These are phyloP conservation scores for Lagodon rhomboides DNA, from an alignment of 2,797 vertebrate species.

Conservation along the genomic window DNA sequence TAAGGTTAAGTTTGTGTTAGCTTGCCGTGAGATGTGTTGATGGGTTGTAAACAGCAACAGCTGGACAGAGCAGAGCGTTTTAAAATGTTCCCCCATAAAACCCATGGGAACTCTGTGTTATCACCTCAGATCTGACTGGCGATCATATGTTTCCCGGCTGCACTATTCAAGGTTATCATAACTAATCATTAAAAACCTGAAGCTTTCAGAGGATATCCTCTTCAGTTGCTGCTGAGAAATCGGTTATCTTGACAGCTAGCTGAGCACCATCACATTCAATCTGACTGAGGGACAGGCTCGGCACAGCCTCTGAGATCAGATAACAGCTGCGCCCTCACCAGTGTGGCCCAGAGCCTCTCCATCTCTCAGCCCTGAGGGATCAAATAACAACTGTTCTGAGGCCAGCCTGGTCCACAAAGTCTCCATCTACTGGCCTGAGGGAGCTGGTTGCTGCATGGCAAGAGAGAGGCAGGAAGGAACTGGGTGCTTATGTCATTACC, in stretches of 20 bases:
- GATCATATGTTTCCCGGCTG: conserved; percentile 62
- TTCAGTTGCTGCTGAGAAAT: conserved; percentile 53
- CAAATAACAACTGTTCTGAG: conserved; percentile 60
- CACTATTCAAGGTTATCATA: conserved; percentile 66
- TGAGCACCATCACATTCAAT: conserved; percentile 74
- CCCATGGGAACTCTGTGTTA: conserved; percentile 55
- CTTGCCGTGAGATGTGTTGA: conserved; percentile 30
- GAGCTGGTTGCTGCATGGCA: conserved; percentile 49
- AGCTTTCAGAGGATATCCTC: conserved; percentile 72
- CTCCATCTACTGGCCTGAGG: conserved; percentile 68
- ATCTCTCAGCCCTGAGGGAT: conserved; percentile 50
- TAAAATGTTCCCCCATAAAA: conserved; percentile 23
- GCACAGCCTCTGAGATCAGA: conserved; percentile 62
- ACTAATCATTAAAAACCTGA: conserved; percentile 66
- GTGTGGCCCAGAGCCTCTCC: conserved; percentile 42
- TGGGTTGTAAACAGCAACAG: conserved; percentile 53
- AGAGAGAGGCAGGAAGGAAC: conserved; percentile 80
- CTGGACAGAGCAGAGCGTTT: conserved; percentile 31
- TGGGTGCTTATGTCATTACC: conserved; percentile 85
- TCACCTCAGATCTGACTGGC: conserved; percentile 64
- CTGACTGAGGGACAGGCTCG: conserved; percentile 60
- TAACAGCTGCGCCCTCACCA: conserved; percentile 61
- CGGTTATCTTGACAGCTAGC: conserved; percentile 72
- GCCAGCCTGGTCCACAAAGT: conserved; percentile 47
- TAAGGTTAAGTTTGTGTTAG: conserved; percentile 42